Conservation (phyloP, 2,113 vertebrate species). For the Poecile atricapillus region DNA sequence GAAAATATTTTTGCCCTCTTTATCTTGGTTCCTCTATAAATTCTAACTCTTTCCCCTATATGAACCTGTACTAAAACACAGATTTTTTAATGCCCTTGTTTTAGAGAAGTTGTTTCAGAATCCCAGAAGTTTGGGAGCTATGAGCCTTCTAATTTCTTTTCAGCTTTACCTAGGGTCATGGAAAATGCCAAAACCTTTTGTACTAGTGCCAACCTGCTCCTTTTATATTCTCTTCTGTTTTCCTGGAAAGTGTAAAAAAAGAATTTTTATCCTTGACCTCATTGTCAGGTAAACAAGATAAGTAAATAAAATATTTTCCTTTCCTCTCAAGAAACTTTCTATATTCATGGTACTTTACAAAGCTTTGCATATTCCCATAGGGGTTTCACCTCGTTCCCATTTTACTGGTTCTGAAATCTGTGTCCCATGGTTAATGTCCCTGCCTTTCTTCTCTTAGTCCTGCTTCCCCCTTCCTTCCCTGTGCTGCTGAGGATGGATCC, state of each 20-base stretch:
- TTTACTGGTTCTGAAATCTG: neutral
- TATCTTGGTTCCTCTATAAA: neutral
- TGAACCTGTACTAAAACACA: neutral
- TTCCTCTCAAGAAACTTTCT: neutral
- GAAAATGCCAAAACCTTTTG: neutral
- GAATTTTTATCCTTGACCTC: neutral
- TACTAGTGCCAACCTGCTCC: neutral
- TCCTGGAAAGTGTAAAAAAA: neutral
- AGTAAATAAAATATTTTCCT: neutral
- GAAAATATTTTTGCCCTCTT: neutral
- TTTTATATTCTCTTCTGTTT: neutral
- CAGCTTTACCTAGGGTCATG: neutral
- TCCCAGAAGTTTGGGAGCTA: neutral
- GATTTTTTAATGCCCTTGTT: fast-evolving
- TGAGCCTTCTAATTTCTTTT: neutral
- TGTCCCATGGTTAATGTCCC: neutral
- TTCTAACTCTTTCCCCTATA: neutral
- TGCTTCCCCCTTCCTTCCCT: neutral
- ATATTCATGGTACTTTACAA: neutral
- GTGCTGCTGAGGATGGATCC: neutral
- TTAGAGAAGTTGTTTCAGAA: neutral
- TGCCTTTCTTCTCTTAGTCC: neutral
- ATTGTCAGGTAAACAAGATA: neutral
- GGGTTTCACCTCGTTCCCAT: neutral
- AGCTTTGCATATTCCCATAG: neutral